A percentile compares a stretch with the other conserved stretches of the same genome.
phyloP scores from a whole-genome alignment of 2,888 invertebrate species.

The Synanthedon tipuliformis region DNA sequence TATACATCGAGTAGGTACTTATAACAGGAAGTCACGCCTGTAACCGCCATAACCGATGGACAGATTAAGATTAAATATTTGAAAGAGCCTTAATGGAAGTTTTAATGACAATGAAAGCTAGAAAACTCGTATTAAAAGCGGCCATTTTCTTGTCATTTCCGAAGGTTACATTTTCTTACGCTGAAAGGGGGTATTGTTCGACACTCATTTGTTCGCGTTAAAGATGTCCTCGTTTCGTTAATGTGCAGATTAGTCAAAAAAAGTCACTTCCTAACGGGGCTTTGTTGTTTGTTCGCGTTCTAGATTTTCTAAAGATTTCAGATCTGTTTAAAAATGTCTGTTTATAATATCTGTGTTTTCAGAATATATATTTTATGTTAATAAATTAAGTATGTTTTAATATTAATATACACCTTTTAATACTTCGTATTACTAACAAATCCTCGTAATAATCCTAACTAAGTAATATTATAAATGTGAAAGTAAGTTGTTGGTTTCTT shows the following conservation, averaged over 20 bases:
- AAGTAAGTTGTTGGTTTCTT: too few relatives aligned
- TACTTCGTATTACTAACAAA: too few relatives aligned
- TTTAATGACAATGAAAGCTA: slow-evolving; percentile 2
- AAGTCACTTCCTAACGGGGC: background rate
- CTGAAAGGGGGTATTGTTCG: slow-evolving; percentile 6
- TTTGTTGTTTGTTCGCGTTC: background rate
- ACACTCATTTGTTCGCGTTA: background rate
- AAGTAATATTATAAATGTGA: too few relatives aligned
- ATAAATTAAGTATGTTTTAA: too few relatives aligned
- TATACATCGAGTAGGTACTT: too few relatives aligned
- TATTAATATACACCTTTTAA: too few relatives aligned
- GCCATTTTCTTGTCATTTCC: slow-evolving; percentile 6
- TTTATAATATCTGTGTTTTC: too few relatives aligned
- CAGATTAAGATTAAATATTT: background rate
- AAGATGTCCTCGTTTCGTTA: slow-evolving; percentile 5
- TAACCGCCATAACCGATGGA: too few relatives aligned
- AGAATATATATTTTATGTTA: too few relatives aligned
- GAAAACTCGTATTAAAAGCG: slow-evolving; percentile 4
- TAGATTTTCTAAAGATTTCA: background rate
- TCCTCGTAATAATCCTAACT: too few relatives aligned
- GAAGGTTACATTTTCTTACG: background rate
- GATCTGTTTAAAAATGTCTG: too few relatives aligned
- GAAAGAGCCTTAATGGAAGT: background rate
- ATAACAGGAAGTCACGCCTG: too few relatives aligned
- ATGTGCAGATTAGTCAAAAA: slow-evolving; percentile 16